Base-by-base conservation (phyloP, 2,113 vertebrate species). In the Prietella phreatophila region DNA sequence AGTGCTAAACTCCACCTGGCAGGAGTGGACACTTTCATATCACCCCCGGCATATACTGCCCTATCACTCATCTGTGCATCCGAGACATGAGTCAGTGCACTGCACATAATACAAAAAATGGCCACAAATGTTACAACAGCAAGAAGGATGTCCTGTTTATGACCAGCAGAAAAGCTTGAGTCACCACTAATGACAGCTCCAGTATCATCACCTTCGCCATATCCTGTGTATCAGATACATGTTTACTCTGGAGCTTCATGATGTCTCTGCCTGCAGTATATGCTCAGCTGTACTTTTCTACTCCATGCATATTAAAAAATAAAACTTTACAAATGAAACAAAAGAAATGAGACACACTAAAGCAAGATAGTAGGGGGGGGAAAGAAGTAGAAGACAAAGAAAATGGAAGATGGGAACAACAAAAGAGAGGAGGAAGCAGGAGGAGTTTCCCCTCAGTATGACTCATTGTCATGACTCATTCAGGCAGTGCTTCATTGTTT, bases 381-480 rank as follows among this genome's bases (percentile, higher is more conserved):
- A 84, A 65, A 86, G 27, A 60, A 75, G 27, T 63, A 56, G 17
- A 55, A 56, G 55, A 56, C 55, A 91, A 85, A 83, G 67, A 89
- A 82, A 87, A 85, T 90, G 71, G 81, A 85, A 85, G 76, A 80
- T 67, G 56, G n/a, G 55, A 71, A 67, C 39, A 39, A 73, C 13
- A 75, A 91, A 13, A 55, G 53, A 76, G 85, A 88, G 86, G 81
- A 88, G 80, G 92, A 87, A 88, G 92, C 93, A 93, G 92, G 94
- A 94, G 94, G 92, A 94, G 94, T 94, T 95, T 93, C 94, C 92
- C 92, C 93, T 85, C 86, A 33, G 87, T 61, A 73, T 92, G 94
- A 95, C 90, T 94, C 94, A 95, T 63, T 42, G 55, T 61, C 4
- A 88, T 96, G 96, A 97, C 92, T 97, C 96, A 96, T 92, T 89